Evolutionary conservation across 2,797 vertebrate species (phyloP), one percentile per base, ranked within the genome.

Genomic region (Rhinophrynus dorsalis): DNA sequence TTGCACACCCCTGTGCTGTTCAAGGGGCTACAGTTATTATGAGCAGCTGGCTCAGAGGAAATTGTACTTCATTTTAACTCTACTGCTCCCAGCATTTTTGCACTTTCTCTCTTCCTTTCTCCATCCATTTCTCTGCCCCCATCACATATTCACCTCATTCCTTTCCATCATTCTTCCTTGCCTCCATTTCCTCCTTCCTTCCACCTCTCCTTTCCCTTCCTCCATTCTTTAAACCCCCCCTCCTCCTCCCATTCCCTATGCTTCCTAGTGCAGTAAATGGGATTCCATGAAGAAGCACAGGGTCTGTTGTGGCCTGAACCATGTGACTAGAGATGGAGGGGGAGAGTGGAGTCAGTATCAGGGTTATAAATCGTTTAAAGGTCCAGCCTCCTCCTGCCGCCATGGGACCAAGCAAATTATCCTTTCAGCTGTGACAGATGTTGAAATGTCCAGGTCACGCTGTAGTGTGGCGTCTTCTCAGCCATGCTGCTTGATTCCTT

Each of bases 221-320:
- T 37, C 21, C 21, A 24, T 27, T 27, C 60, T 26, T 5, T 12
- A 5, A 7, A 40, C 24, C 9, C 23, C 30, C 33, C 56, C 23
- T 11, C 35, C 38, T 11, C 24, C 23, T 29, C 21, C 26, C 23
- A 18, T 21, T 30, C 51, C 27, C 26, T n/a, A n/a, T 30, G 13
- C 15, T 48, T 51, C 24, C 42, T 18, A 29, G 15, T 42, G 56
- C 56, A 58, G 55, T 38, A 40, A 26, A 58, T 58, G 24, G 40
- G 17, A 44, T 18, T 44, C 40, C 40, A 44, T 20, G 10, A 17
- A 27, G 24, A 29, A 29, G 47, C 12, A 27, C 11, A 51, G 24
- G 6, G 23, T 51, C 5, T 48, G 15, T 12, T 27, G 3, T 29
- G 24, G 12, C 47, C 24, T 29, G 2, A 29, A 11, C 47, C 47